Conservation (phyloP, 2,797 vertebrate genomes). For the Lacerta agilis region DNA sequence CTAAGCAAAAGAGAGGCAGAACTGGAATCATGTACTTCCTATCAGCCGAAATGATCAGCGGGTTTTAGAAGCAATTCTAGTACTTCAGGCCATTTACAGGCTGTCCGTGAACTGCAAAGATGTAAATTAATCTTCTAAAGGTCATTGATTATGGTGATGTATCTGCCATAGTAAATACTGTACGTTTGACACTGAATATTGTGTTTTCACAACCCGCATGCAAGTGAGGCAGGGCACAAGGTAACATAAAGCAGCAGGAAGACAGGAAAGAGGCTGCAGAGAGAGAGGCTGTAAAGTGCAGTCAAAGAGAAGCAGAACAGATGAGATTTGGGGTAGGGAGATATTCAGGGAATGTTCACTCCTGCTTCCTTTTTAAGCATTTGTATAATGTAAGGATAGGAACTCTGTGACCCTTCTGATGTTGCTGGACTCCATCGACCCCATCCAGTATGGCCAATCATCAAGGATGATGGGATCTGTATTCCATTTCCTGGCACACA, state of each 20-base stretch:
- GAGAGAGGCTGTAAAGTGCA: neutral
- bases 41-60: neutral
- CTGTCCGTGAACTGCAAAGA: neutral
- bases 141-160: neutral
- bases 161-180: neutral
- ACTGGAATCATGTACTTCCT: neutral
- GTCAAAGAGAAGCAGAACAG: neutral
- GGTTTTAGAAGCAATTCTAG: neutral
- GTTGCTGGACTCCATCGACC: no score
- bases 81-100: neutral
- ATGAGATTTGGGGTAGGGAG: neutral
- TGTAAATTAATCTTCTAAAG: neutral
- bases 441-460: no score
- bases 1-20: neutral
- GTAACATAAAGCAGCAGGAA: neutral
- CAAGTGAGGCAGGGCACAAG: neutral
- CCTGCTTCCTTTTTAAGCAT: no score
- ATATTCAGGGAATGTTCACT: no score
- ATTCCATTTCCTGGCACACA: no score
- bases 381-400: no score
- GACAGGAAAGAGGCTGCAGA: neutral
- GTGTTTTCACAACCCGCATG: neutral
- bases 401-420: no score
- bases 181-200: neutral
- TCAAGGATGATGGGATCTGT: no score